phyloP scores from a whole-genome alignment of 2,113 vertebrate genomes.

The Lophochroa leadbeateri region DNA sequence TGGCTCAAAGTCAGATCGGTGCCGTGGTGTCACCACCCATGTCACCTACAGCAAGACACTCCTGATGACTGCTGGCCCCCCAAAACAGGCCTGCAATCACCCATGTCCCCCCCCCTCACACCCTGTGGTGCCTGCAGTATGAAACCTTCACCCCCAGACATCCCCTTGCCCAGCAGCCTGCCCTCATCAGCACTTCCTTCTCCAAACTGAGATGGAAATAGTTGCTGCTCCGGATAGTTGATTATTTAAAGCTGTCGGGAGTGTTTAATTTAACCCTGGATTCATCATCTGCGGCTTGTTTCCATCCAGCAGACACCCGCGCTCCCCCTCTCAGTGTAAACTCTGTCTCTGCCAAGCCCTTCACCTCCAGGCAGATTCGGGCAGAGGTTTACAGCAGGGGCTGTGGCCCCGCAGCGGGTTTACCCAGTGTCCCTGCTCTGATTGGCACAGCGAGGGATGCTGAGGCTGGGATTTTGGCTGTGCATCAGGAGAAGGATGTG shows the following conservation, averaged over 20 bases:
- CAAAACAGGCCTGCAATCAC: not conserved
- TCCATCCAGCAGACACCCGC: slow-evolving; percentile 6
- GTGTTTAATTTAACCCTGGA: slow-evolving; percentile 65
- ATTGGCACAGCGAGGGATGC: not conserved
- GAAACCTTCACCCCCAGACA: not conserved
- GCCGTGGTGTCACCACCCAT: fast-evolving
- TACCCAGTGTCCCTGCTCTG: fast-evolving
- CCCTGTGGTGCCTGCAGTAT: not conserved
- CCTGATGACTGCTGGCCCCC: not conserved
- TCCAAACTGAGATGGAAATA: slow-evolving; percentile 1
- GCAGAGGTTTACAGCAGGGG: not conserved
- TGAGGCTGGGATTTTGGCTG: not conserved
- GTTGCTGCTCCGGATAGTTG: slow-evolving; percentile 12
- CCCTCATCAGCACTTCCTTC: slow-evolving; percentile 8
- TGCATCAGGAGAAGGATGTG: fast-evolving
- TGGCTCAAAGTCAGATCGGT: not conserved
- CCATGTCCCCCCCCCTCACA: fast-evolving
- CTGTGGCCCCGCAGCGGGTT: fast-evolving
- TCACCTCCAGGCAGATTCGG: not conserved
- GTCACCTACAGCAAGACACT: not conserved
- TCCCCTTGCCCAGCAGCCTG: not conserved
- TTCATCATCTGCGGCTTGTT: slow-evolving; percentile 54
- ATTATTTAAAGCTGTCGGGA: slow-evolving; percentile 65
- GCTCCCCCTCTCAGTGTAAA: not conserved
- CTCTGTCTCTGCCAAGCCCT: not conserved